phyloP scores from a whole-genome alignment of 2,113 vertebrate species.

The Cyanoramphus novaezelandiae region DNA sequence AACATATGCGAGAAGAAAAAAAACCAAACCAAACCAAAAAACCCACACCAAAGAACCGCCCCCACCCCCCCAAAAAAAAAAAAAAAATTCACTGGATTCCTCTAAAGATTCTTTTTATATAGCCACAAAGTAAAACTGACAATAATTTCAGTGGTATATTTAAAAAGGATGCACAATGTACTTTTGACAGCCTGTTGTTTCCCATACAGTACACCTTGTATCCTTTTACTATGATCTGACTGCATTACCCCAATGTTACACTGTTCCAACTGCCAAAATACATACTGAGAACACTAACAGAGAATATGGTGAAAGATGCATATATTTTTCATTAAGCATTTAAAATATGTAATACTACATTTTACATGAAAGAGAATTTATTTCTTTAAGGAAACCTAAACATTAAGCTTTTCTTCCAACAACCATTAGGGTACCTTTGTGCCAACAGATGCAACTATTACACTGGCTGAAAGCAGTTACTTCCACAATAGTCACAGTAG shows the following conservation, averaged over 20 bases:
- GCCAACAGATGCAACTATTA: not conserved
- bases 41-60: not conserved
- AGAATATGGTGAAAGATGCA: not conserved
- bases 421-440: not conserved
- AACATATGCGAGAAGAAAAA: not conserved
- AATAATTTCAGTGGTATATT: slow-evolving; percentile 3
- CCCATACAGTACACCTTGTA: not conserved
- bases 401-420: not conserved
- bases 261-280: not conserved
- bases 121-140: not conserved
- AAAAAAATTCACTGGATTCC: not conserved
- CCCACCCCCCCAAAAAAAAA: too few species aligned
- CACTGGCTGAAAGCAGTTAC: accelerated
- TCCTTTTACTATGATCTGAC: not conserved
- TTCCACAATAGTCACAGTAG: not conserved
- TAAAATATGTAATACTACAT: not conserved
- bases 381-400: not conserved
- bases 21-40: not conserved
- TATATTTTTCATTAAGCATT: not conserved
- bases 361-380: not conserved
- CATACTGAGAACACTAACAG: not conserved
- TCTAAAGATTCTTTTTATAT: not conserved
- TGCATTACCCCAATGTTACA: not conserved
- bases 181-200: slow-evolving; percentile 34
- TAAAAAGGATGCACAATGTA: not conserved